Conservation (phyloP, 2,888 invertebrate genomes). For the Cataglyphis rosenhaueri region DNA sequence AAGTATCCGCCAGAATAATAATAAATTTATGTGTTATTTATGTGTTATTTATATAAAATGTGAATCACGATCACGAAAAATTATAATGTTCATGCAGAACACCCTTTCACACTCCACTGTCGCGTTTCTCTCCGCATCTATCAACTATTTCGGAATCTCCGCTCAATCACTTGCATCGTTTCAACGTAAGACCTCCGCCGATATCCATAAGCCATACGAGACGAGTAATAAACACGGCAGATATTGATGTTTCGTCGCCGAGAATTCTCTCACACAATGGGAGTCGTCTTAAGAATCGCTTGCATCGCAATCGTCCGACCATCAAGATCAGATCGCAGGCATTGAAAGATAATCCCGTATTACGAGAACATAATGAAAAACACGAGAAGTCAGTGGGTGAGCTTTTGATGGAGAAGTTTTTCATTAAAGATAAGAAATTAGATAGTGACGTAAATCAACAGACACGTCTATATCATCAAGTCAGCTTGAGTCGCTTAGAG, state of each 20-base stretch:
- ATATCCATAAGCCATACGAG: constrained; percentile 88
- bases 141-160: constrained; percentile 90
- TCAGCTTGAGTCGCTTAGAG: constrained; percentile 66
- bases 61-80: constrained; percentile 4
- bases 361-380: constrained; percentile 85
- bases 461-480: constrained; percentile 72
- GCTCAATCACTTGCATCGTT: constrained; percentile 80
- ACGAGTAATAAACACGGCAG: constrained; percentile 91
- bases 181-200: constrained; percentile 69
- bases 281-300: constrained; percentile 74
- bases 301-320: constrained; percentile 81
- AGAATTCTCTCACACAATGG: constrained; percentile 72
- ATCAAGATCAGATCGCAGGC: constrained; percentile 84
- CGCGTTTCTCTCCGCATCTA: constrained; percentile 90
- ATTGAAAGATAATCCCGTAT: constrained; percentile 84
- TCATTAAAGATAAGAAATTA: constrained; percentile 88
- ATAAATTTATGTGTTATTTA: not conserved
- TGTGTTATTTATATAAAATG: not conserved
- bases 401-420: constrained; percentile 91
- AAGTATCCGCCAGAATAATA: constrained; percentile 33
- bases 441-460: constrained; percentile 71
- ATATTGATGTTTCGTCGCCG: constrained; percentile 92
- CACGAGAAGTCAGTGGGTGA: constrained; percentile 90
- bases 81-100: constrained; percentile 64
- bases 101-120: constrained; percentile 78